Evolutionary conservation across 2,797 vertebrate genomes (phyloP), one percentile per base, ranked within the genome.

Genomic region (Aplochiton taeniatus): DNA sequence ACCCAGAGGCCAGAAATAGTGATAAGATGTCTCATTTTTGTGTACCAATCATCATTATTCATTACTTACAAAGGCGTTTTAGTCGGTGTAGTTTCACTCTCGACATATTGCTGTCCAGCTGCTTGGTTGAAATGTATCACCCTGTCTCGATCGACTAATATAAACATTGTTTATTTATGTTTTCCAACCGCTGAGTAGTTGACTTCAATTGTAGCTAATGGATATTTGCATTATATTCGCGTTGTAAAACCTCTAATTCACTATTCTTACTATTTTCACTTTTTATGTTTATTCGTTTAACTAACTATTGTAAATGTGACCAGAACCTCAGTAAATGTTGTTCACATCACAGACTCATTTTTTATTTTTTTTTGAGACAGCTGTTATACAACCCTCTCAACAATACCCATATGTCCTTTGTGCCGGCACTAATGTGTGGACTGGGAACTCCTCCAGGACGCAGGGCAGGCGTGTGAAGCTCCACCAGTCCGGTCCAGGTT

Each of bases 11-110:
- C 80, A 74, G 75, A 72, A 77, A 54, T 18, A 69, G 73, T 9
- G 81, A 84, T 87, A 85, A 87, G 82, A 77, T 47, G 78, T 74
- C 73, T 86, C 60, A 79, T 87, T 85, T 83, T 78, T 58, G 31
- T 74, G 79, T 68, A 82, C 81, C 81, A 81, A 80, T 83, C 78
- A 82, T 44, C 50, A 68, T 83, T 85, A 82, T 83, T 85, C 74
- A 83, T 72, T 68, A 58, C 68, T 65, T 31, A 69, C 55, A 70
- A 73, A 70, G 61, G 69, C 74, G 83, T 81, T 65, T 58, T 11
- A 57, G 20, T 6, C 11, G 17, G n/a, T 76, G 67, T 73, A 64
- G 75, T 76, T 84, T 81, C 68, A 58, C 72, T 74, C 68, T 62
- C 67, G 65, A 9, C 68, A 60, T 50, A 57, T 49, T 54, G 63